Base-by-base conservation (phyloP, 1,140 invertebrate genomes). In the Tribolium castaneum region DNA sequence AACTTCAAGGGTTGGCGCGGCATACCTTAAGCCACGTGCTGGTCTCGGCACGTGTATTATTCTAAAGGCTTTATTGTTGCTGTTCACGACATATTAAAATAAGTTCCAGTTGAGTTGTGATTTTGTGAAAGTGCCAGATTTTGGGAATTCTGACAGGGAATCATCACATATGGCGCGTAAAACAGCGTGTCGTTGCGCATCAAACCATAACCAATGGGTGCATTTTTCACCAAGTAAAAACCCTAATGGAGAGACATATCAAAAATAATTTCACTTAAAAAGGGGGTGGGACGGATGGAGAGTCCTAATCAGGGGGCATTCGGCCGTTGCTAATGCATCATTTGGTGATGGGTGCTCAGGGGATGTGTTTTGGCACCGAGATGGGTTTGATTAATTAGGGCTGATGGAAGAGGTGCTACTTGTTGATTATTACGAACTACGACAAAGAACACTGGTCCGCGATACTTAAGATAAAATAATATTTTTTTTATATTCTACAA, bases 151-250 rank as follows among this genome's bases (percentile, higher is more conserved):
- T 12, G 59, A 35, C 25, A 12, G n/a, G 30, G 30, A 35, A 14
- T 66, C 25, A 35, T 59, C 54, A 9, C 59, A 66, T 22, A 66
- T 66, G 59, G 59, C 14, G 59, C n/a, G 59, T 5, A 66, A 66
- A 66, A 66, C 4, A 66, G 3, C 59, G 59, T 66, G 59, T 66
- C 59, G 25, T 39, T 66, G 71, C 70, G 76, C 76, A 77, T 72
- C 30, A 77, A 72, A 77, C 76, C 76, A 71, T 77, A 77, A 72
- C 70, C 76, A 56, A 77, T 77, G 12, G 59, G 30, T 66, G 51
- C 66, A 77, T 71, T 77, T 77, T 72, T 72, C 76, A 72, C 76
- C 62, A 19, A 77, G 76, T 72, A 77, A 72, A 77, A 72, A 77
- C 70, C 76, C 66, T 77, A 77, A 77, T 77, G 45, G 34, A 72